These are phyloP conservation scores for Synanthedon andrenaeformis DNA, from an alignment of 2,888 invertebrate species.

Conservation along the genomic window DNA sequence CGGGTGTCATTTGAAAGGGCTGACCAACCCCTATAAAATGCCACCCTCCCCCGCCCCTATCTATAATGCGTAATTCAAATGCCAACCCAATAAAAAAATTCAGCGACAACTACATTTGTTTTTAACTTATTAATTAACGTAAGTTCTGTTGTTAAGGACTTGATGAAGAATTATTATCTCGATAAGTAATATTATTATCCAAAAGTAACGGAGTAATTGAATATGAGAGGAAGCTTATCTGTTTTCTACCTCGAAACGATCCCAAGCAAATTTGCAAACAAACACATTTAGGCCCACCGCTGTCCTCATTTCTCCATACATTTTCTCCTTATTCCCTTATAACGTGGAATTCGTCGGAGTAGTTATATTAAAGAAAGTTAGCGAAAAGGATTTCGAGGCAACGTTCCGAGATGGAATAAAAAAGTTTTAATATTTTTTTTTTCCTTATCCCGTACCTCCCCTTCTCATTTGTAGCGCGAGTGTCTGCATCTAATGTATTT, in stretches of 20 bases:
- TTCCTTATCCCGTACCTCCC: slow-evolving; percentile 21
- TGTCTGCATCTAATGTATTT: slow-evolving; percentile 21
- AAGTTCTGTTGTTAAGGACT: too few species aligned
- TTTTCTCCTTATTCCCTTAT: slow-evolving; percentile 10
- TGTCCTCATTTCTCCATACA: slow-evolving; percentile 9
- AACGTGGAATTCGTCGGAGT: slow-evolving; percentile 10
- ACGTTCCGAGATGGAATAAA: slow-evolving; percentile 35
- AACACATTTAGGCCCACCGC: slow-evolving; percentile 6
- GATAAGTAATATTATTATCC: not conserved
- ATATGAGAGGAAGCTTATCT: not conserved
- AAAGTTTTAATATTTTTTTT: slow-evolving; percentile 45
- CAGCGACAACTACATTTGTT: too few species aligned
- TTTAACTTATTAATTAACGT: too few species aligned
- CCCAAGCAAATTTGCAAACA: slow-evolving; percentile 1
- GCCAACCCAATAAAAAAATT: too few species aligned
- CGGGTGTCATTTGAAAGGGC: too few species aligned
- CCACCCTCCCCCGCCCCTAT: too few species aligned
- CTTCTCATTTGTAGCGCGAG: slow-evolving; percentile 29
- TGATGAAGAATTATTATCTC: too few species aligned
- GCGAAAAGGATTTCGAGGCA: slow-evolving; percentile 35
- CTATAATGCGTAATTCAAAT: too few species aligned
- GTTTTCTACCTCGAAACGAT: not conserved
- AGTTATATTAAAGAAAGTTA: slow-evolving; percentile 40
- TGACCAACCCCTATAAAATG: too few species aligned
- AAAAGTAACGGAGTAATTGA: not conserved